Evolutionary conservation across 2,797 vertebrate species (phyloP), one percentile per base, ranked within the genome.

Genomic region (Perodicticus potto): DNA sequence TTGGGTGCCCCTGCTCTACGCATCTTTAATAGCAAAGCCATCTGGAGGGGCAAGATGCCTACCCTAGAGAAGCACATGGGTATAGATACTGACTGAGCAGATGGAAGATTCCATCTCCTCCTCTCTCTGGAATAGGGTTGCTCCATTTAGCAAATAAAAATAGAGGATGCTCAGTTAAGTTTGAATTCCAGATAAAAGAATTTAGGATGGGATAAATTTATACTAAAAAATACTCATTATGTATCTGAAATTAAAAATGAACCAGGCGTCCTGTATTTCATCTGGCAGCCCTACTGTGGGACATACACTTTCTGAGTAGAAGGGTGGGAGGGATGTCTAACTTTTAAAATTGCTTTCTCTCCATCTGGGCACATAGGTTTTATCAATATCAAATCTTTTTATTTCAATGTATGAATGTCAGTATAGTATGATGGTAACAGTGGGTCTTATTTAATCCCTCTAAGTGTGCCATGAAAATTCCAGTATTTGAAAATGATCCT

Each of bases 141-240:
- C 86, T 45, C 77, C 32, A 69, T 34, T 89, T 69, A 86, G 80
- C 57, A 95, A 94, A 80, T 45, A 74, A 91, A 97, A 92, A 77
- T 69, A 93, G 6, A 81, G 37, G 27, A 37, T 86, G 2, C 37
- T 92, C 45, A 80, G 37, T 76, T 86, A 83, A 74, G 92, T 80
- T 86, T 90, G 73, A 96, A 83, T 96, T 93, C 96, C 80, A 95
- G 74, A 89, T 91, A 84, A 73, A n/a, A 74, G 78, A 37, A 83
- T 65, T 91, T 90, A 93, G 61, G 73, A 84, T 80, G 72, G n/a
- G 25, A 72, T 23, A 86, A 78, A 67, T 7, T 73, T 57, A 73
- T 3, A 61, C 61, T 77, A 77, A 92, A 94, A 91, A 93, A 81
- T n/a, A 94, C 14, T 93, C 70, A 89, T 78, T 94, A 17, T 91